Base-by-base conservation (phyloP, 1,140 invertebrate genomes). In the Cherax quadricarinatus region DNA sequence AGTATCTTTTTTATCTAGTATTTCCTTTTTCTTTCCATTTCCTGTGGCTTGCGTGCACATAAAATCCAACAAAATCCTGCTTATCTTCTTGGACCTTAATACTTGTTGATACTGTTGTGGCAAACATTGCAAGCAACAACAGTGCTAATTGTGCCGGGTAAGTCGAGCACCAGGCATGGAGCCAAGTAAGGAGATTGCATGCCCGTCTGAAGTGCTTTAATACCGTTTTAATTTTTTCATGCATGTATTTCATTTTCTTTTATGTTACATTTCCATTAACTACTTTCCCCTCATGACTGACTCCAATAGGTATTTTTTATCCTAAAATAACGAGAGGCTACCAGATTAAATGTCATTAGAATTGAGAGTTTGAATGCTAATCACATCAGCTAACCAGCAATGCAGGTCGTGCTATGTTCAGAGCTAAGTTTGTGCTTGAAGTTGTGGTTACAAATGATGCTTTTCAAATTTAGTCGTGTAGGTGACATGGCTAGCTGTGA, bases 11-110 rank as follows among this genome's bases (percentile, higher is more conserved):
- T 92, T 92, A 88, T 92, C 86, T 92, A 91, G 90, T 92, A 92
- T 92, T 92, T 88, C 91, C 86, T 92, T 92, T 92, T 92, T 88
- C 86, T 92, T 92, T 92, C 91, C 91, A 92, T 92, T 92, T 92
- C 91, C 91, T 92, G 91, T 92, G 91, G 91, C 91, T 92, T 92
- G 91, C 91, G 91, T 92, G 86, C 91, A 88, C 91, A 92, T 92
- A 92, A 92, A 92, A 88, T 88, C 91, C 91, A 91, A 92, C 91
- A 82, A 88, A 92, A 85, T 86, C 91, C 91, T 88, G 91, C 91
- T 92, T 92, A 88, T 92, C 91, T 92, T 91, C 91, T 92, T 92
- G 91, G 91, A 88, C 91, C 91, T 92, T 92, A 88, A 84, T 92
- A 92, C 91, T 88, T 92, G 91, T 92, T 92, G 91, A 92, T 88